phyloP scores from a whole-genome alignment of 2,797 vertebrate genomes.

The Megaceryle alcyon region DNA sequence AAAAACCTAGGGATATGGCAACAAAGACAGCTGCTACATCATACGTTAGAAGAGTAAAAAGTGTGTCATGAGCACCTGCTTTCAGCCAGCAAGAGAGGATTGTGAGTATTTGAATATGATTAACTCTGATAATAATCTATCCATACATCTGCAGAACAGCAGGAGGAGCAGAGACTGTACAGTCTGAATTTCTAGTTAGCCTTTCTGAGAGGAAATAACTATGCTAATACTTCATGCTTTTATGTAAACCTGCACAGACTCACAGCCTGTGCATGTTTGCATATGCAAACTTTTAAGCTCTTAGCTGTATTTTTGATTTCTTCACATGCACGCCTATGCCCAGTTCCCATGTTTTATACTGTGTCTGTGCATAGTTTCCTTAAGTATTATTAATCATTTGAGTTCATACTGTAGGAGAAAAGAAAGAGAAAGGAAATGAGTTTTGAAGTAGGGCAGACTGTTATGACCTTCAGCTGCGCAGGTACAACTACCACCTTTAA shows the following conservation, averaged over 20 bases:
- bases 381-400: neutral
- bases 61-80: neutral
- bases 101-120: neutral
- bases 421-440: neutral
- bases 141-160: neutral
- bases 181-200: neutral
- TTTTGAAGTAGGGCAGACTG: neutral
- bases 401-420: neutral
- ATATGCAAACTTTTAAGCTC: neutral
- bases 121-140: neutral
- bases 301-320: neutral
- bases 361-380: neutral
- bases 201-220: neutral
- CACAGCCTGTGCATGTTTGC: neutral
- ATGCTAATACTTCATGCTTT: neutral
- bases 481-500: neutral
- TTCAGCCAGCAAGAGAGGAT: neutral
- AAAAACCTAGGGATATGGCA: neutral
- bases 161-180: neutral
- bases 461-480: neutral
- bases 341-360: neutral
- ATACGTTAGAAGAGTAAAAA: neutral
- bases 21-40: neutral
- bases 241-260: neutral
- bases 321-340: conserved; percentile 7